Conservation (phyloP, 2,888 invertebrate species). For the Eupithecia subfuscata region DNA sequence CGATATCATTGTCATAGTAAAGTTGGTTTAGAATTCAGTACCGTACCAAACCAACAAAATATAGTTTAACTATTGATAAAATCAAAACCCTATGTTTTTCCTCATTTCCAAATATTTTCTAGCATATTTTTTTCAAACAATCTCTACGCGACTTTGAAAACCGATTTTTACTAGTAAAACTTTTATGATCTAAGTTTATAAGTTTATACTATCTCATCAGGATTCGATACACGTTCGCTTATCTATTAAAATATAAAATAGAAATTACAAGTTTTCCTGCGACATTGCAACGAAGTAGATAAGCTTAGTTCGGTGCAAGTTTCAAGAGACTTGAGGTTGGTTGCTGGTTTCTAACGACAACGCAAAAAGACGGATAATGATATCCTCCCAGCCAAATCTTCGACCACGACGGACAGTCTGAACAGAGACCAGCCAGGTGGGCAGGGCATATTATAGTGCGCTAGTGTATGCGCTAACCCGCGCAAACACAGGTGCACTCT, state of each 20-base stretch:
- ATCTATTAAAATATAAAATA: conserved; percentile 58
- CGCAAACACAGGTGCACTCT: too few relatives aligned
- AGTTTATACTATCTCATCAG: conserved; percentile 15
- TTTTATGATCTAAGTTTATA: background rate
- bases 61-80: background rate
- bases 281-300: conserved; percentile 50
- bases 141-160: background rate
- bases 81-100: background rate
- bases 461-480: too few relatives aligned
- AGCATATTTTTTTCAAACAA: background rate
- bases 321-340: conserved; percentile 46
- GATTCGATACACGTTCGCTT: conserved; percentile 50
- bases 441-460: too few relatives aligned
- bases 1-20: too few relatives aligned
- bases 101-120: background rate
- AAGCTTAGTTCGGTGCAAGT: conserved; percentile 53
- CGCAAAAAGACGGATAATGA: conserved; percentile 1
- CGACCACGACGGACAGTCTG: too few relatives aligned
- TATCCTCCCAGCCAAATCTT: too few relatives aligned
- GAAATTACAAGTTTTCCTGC: conserved; percentile 55
- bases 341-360: background rate
- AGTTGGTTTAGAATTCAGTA: too few relatives aligned
- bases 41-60: background rate
- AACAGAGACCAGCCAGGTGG: too few relatives aligned
- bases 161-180: background rate